A percentile compares a stretch with the other conserved stretches of the same genome.
phyloP scores from a whole-genome alignment of 1,140 invertebrate species.

The Sinella curviseta region DNA sequence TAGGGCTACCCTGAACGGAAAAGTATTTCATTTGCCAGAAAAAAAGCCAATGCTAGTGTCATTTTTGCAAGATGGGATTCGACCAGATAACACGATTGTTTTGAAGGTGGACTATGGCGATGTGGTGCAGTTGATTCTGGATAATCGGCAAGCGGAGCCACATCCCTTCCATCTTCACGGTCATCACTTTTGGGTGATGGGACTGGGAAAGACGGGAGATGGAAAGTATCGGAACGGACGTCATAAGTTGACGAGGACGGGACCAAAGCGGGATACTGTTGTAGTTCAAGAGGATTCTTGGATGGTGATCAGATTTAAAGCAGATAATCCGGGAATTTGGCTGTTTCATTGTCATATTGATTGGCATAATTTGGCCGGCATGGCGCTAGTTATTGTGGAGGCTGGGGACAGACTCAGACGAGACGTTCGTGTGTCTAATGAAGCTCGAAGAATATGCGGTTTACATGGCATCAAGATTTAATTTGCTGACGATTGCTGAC shows the following conservation, averaged over 20 bases:
- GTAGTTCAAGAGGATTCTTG: constrained; percentile 6
- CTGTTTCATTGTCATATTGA: constrained; percentile 41
- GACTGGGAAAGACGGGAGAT: constrained; percentile 15
- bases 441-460: neutral
- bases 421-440: neutral
- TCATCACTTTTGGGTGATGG: constrained; percentile 35
- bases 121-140: constrained; percentile 24
- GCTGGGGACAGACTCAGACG: neutral
- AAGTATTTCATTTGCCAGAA: neutral
- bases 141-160: neutral
- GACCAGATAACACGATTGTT: neutral
- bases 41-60: neutral
- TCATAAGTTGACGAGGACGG: constrained; percentile 14
- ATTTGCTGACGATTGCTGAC: no score
- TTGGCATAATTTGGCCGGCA: constrained; percentile 35
- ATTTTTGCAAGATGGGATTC: neutral
- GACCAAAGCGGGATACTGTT: constrained; percentile 26
- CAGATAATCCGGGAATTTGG: constrained; percentile 43
- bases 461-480: no score
- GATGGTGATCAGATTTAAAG: constrained; percentile 28
- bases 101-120: neutral
- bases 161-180: constrained; percentile 42
- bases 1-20: neutral
- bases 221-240: neutral
- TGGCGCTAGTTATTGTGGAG: neutral